Evolutionary conservation across 1,140 invertebrate genomes (phyloP).

Genomic region (Drosophila pachea): DNA sequence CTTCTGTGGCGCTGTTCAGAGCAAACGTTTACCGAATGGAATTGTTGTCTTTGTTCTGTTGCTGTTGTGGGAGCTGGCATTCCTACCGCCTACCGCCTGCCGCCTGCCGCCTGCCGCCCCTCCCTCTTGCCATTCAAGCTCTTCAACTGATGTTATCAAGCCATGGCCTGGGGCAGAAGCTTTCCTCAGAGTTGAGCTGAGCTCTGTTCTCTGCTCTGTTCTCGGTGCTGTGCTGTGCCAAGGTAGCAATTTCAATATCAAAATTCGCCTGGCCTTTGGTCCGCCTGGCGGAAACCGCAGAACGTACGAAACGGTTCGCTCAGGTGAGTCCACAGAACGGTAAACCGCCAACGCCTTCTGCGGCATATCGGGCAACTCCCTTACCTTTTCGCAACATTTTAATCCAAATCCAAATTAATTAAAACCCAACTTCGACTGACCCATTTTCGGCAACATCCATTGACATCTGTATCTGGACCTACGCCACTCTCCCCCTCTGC

Average conservation of each 20-base stretch:
- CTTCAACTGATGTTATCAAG: constrained; percentile 63
- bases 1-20: constrained; percentile 32
- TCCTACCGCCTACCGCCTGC: not conserved
- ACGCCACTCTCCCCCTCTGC: not conserved
- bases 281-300: constrained; percentile 48
- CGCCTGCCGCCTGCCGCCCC: not conserved
- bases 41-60: constrained; percentile 70
- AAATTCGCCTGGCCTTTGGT: constrained; percentile 72
- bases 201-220: constrained; percentile 13
- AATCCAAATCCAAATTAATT: constrained; percentile 74
- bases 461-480: constrained; percentile 47
- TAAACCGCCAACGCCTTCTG: constrained; percentile 74
- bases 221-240: constrained; percentile 32
- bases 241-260: constrained; percentile 76
- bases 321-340: constrained; percentile 65
- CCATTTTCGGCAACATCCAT: constrained; percentile 47
- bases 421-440: constrained; percentile 57
- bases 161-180: constrained; percentile 61
- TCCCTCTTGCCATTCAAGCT: constrained; percentile 20
- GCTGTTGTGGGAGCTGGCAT: constrained; percentile 53
- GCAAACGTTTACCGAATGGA: constrained; percentile 72
- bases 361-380: constrained; percentile 57
- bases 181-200: constrained; percentile 38
- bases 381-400: constrained; percentile 56
- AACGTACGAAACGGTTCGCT: constrained; percentile 35